Percentiles rank a stretch among this genome's conserved stretches.
Conservation (phyloP, 2,888 invertebrate genomes). For the Zeuzera pyrina region DNA sequence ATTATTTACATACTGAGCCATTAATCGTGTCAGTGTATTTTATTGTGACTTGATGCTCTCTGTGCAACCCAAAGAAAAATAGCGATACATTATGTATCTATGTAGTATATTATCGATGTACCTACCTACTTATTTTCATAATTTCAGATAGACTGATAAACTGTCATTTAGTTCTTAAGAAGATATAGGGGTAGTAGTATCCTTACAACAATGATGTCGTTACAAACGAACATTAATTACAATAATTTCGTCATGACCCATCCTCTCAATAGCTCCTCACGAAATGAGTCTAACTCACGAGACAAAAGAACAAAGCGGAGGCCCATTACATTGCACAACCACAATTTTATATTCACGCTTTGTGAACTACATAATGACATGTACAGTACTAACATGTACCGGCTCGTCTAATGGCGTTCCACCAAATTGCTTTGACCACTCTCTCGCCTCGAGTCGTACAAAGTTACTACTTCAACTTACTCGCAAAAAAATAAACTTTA, state of each 20-base stretch:
- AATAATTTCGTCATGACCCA: conserved; percentile 47
- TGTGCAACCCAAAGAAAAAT: too few species aligned
- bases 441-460: conserved; percentile 21
- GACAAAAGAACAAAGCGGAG: conserved; percentile 61
- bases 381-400: conserved; percentile 18
- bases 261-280: conserved; percentile 57
- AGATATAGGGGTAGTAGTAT: too few species aligned
- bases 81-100: too few species aligned
- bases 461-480: conserved; percentile 8
- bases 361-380: conserved; percentile 47
- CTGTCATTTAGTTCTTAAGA: too few species aligned
- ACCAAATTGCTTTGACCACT: conserved; percentile 48
- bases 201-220: too few species aligned
- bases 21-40: too few species aligned
- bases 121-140: too few species aligned
- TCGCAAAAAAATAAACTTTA: too few species aligned
- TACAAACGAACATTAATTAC: conserved; percentile 5
- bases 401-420: conserved; percentile 40
- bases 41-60: too few species aligned
- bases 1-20: too few species aligned
- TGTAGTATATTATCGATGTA: too few species aligned
- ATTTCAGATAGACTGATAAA: too few species aligned
- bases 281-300: conserved; percentile 28
- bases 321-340: conserved; percentile 55
- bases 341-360: conserved; percentile 48